Conservation (phyloP, 1,140 invertebrate species). For the Drosophila bocki region DNA sequence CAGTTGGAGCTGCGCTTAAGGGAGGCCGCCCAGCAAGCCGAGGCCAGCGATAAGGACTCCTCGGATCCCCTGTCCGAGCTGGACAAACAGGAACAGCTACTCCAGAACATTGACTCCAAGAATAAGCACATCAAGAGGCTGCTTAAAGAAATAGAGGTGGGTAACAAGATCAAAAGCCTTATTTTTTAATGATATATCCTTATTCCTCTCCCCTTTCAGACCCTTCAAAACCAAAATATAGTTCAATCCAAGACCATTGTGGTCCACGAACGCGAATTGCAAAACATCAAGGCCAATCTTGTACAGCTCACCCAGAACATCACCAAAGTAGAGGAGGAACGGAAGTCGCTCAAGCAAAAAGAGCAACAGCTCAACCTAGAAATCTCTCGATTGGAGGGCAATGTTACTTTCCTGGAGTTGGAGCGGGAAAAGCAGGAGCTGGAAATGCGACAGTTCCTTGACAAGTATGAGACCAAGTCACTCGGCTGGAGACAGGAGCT, state of each 20-base stretch:
- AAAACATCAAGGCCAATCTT: constrained; percentile 57
- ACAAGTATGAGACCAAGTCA: constrained; percentile 67
- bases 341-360: constrained; percentile 52
- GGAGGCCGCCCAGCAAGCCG: constrained; percentile 66
- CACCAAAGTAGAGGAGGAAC: constrained; percentile 62
- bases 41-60: constrained; percentile 81
- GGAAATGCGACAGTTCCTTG: constrained; percentile 76
- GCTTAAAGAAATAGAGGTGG: constrained; percentile 79
- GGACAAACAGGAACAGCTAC: constrained; percentile 80
- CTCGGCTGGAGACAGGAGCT: constrained; percentile 62
- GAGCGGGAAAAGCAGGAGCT: constrained; percentile 74
- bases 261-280: constrained; percentile 67
- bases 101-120: constrained; percentile 80
- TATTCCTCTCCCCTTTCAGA: constrained; percentile 28
- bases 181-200: neutral
- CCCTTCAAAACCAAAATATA: constrained; percentile 78
- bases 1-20: constrained; percentile 68
- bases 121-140: constrained; percentile 85
- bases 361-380: constrained; percentile 64
- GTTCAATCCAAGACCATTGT: constrained; percentile 76
- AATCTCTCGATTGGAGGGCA: constrained; percentile 69
- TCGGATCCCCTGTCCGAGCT: constrained; percentile 82
- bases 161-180: neutral
- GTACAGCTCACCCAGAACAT: constrained; percentile 70
- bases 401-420: constrained; percentile 74